Evolutionary conservation across 2,888 invertebrate species (phyloP).

Genomic region (Drosophila anceps): DNA sequence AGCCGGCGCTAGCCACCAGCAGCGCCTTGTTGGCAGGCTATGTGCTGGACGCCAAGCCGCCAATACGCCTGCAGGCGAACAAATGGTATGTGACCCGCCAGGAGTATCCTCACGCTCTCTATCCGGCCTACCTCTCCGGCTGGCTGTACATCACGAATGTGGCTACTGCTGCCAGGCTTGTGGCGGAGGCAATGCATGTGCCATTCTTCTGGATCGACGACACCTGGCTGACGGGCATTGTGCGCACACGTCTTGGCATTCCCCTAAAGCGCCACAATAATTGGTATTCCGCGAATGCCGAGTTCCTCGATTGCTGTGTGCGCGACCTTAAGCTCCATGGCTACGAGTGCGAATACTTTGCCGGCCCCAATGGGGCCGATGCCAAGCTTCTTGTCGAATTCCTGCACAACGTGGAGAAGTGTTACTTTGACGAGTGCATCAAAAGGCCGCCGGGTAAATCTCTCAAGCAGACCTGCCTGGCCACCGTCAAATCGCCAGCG

Average conservation of each 20-base stretch:
- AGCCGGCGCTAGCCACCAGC: slow-evolving; percentile 74
- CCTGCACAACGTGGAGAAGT: slow-evolving; percentile 88
- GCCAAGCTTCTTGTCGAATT: slow-evolving; percentile 89
- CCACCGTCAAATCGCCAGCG: slow-evolving; percentile 83
- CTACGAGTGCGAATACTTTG: slow-evolving; percentile 89
- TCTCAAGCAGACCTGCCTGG: slow-evolving; percentile 88
- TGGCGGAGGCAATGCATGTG: slow-evolving; percentile 86
- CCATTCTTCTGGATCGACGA: slow-evolving; percentile 97
- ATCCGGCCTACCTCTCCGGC: slow-evolving; percentile 92
- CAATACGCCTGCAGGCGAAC: slow-evolving; percentile 89
- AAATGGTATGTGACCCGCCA: slow-evolving; percentile 92
- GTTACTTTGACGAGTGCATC: slow-evolving; percentile 87
- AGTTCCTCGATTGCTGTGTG: slow-evolving; percentile 91
- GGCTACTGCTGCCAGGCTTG: slow-evolving; percentile 87
- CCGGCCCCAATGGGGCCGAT: slow-evolving; percentile 93
- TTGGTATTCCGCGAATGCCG: slow-evolving; percentile 90
- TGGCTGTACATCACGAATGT: slow-evolving; percentile 93
- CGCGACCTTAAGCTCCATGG: slow-evolving; percentile 87
- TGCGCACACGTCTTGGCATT: slow-evolving; percentile 88
- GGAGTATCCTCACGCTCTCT: slow-evolving; percentile 88
- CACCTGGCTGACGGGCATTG: slow-evolving; percentile 92
- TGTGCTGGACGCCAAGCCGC: slow-evolving; percentile 88
- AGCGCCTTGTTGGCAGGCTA: slow-evolving; percentile 88
- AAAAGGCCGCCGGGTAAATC: slow-evolving; percentile 86
- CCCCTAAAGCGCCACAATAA: slow-evolving; percentile 87